Percentiles rank a stretch among this genome's conserved stretches.
These are phyloP conservation scores for Melinaea menophilus DNA, from an alignment of 2,888 invertebrate species.

Conservation along the genomic window DNA sequence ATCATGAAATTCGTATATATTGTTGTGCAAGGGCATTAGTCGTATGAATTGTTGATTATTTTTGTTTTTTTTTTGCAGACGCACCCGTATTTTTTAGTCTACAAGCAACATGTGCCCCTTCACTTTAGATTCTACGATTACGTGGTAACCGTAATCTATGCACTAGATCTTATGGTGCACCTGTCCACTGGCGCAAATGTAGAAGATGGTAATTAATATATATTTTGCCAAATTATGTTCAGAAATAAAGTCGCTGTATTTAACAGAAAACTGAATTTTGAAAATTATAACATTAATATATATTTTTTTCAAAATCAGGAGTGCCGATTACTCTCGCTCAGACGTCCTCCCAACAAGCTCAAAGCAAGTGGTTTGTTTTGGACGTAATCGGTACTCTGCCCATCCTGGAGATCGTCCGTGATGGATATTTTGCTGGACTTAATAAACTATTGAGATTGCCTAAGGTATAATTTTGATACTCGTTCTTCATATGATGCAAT, in stretches of 20 bases:
- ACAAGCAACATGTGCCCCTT: conserved; percentile 39
- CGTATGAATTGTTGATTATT: not conserved
- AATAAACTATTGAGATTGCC: conserved; percentile 59
- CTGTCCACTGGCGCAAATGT: conserved; percentile 63
- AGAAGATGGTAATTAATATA: conserved; percentile 51
- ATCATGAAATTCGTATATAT: too few relatives aligned
- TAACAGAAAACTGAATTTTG: not conserved
- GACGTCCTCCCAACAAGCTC: conserved; percentile 61
- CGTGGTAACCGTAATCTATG: conserved; percentile 46
- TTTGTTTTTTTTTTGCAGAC: conserved; percentile 40
- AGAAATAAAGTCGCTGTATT: not conserved
- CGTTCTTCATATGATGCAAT: too few relatives aligned
- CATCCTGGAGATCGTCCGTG: conserved; percentile 52
- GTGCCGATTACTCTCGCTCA: conserved; percentile 61
- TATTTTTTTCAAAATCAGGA: conserved; percentile 38
- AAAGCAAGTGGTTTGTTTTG: conserved; percentile 55
- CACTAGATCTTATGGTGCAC: conserved; percentile 53
- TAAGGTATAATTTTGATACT: conserved; percentile 42
- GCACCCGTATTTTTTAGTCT: conserved; percentile 59
- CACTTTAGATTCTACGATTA: conserved; percentile 57
- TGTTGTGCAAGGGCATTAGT: not conserved
- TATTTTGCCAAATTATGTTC: not conserved
- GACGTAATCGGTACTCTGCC: conserved; percentile 57
- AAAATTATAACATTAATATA: too few relatives aligned
- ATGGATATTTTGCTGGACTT: conserved; percentile 57